Base-by-base conservation (phyloP, 2,888 invertebrate species). In the Lottia scabra region DNA sequence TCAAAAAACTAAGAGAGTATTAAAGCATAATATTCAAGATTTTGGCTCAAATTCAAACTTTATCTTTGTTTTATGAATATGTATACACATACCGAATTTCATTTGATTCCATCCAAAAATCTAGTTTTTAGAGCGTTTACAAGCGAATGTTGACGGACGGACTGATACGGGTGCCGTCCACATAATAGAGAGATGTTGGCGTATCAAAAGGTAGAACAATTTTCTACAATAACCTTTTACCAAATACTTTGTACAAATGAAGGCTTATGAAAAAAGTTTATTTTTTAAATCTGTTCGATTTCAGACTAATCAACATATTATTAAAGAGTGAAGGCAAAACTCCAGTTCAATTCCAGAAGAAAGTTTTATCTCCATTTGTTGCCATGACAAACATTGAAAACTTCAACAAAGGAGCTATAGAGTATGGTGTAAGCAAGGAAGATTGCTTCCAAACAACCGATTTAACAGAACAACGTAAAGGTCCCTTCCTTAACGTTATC, bases 351-450 rank as follows among this genome's bases (percentile, higher is more conserved):
- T 84, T 84, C 81, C 80, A 83, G 73, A 85, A 85, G 78, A 87
- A 87, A 70, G 83, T 80, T 10, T 75, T 76, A 67, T 83, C 86
- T n/a, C 83, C 85, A n/a, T 87, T 88, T 75, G 84, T 86, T 65
- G 85, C 85, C 48, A 82, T 86, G 85, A 84, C 85, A 75, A 88
- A 88, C 80, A 85, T 87, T 67, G 87, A 87, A 68, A 78, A 79
- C 68, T 88, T 86, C 78, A 84, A 83, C 81, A 84, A 85, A 73
- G 87, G 83, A 3, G 81, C 81, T 64, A 72, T 74, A 19, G 73
- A 76, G 13, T 88, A 84, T 72, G 88, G 88, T 1, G 68, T 88
- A 45, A 75, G 76, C 38, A 81, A 83, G 73, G 83, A 84, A 74
- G 78, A 75, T 26, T 75, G 80, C 56, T 85, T 87, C 78, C 83